Conservation (phyloP, 2,113 vertebrate species). For the Macaca nemestrina region DNA sequence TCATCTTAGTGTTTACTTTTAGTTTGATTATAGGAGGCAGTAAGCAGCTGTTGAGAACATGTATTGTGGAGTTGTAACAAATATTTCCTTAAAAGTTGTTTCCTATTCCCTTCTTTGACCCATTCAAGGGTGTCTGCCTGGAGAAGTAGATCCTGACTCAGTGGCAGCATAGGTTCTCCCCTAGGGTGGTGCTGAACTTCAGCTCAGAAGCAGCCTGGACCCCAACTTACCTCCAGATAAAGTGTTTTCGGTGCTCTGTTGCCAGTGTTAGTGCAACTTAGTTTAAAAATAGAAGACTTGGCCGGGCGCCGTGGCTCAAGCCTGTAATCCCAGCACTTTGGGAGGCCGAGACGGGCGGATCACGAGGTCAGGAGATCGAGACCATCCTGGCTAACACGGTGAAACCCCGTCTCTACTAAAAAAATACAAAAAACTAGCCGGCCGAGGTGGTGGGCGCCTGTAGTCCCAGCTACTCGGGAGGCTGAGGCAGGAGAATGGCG, state of each 20-base stretch:
- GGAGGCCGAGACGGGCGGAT: no score
- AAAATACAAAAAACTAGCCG: no score
- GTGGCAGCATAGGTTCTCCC: neutral
- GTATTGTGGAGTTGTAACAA: neutral
- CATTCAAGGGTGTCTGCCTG: neutral
- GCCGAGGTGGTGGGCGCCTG: no score
- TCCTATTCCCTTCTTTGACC: neutral
- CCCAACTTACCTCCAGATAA: neutral
- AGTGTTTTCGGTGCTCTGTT: neutral
- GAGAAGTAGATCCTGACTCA: neutral
- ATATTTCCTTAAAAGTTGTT: neutral
- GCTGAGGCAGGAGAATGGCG: no score
- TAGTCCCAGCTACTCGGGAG: no score
- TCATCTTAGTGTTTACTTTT: neutral
- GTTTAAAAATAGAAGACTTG: slow-evolving; percentile 21
- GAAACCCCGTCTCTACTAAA: no score
- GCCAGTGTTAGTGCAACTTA: neutral
- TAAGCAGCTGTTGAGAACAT: neutral
- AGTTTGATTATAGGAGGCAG: neutral
- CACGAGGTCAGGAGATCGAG: no score
- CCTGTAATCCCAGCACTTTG: no score
- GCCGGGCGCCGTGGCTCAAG: no score
- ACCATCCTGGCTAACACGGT: no score
- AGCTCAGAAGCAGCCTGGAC: neutral
- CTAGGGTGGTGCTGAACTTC: neutral